These are phyloP conservation scores for Tetranychus cinnabarinus DNA, from an alignment of 1,140 invertebrate genomes.

Conservation along the genomic window DNA sequence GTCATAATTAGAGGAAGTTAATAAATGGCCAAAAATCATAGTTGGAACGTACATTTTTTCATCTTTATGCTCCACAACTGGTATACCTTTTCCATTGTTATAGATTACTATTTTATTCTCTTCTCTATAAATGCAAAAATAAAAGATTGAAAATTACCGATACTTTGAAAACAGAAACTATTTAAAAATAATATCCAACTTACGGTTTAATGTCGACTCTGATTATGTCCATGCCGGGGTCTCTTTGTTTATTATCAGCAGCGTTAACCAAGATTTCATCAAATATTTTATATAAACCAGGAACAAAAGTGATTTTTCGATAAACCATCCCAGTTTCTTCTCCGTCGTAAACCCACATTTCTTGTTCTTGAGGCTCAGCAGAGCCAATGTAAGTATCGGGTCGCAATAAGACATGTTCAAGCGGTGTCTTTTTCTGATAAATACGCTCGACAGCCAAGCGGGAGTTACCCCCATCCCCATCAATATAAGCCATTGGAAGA, in stretches of 20 bases:
- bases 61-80: slow-evolving; percentile 85
- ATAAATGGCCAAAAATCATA: slow-evolving; percentile 95
- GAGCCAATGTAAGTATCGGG: slow-evolving; percentile 98
- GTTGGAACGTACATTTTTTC: slow-evolving; percentile 99
- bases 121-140: slow-evolving; percentile 27
- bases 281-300: slow-evolving; percentile 97
- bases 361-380: slow-evolving; percentile 53
- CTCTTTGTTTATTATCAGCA: slow-evolving; percentile 95
- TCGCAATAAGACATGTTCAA: slow-evolving; percentile 89
- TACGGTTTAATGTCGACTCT: slow-evolving; percentile 77
- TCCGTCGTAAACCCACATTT: slow-evolving; percentile 82
- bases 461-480: too few relatives aligned
- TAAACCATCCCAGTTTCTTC: slow-evolving; percentile 50
- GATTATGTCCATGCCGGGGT: slow-evolving; percentile 77
- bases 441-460: slow-evolving; percentile 55
- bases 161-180: too few relatives aligned
- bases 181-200: background rate
- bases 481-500: too few relatives aligned
- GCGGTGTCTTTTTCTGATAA: slow-evolving; percentile 96
- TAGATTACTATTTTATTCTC: slow-evolving; percentile 77
- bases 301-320: slow-evolving; percentile 74
- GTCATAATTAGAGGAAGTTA: slow-evolving; percentile 98
- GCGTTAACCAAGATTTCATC: slow-evolving; percentile 99
- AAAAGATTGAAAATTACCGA: background rate
- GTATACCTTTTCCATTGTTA: slow-evolving; percentile 97